phyloP scores from a whole-genome alignment of 2,113 vertebrate genomes.

The Cyanoliseus patagonus region DNA sequence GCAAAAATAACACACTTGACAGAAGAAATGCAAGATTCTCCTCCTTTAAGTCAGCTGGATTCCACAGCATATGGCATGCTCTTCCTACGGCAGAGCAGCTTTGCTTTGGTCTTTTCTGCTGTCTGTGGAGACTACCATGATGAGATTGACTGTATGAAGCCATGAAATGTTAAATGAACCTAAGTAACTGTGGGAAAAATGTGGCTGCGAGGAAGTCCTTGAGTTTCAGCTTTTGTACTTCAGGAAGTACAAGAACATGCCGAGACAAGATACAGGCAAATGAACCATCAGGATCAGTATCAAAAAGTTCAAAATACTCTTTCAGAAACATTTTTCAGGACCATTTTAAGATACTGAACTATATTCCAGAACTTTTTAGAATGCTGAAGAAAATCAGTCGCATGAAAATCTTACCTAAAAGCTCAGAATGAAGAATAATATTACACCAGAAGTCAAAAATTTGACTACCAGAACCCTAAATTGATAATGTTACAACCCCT shows the following conservation, averaged over 20 bases:
- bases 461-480: background rate
- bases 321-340: background rate
- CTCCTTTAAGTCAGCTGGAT: background rate
- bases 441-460: background rate
- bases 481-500: background rate
- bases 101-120: background rate
- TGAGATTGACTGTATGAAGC: background rate
- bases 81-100: background rate
- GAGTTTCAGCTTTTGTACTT: background rate
- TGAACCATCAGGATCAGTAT: background rate
- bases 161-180: background rate
- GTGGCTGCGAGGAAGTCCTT: background rate
- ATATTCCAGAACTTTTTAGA: background rate
- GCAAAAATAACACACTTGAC: background rate
- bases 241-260: background rate
- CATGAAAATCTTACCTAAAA: background rate
- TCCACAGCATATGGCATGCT: accelerated
- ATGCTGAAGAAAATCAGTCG: background rate
- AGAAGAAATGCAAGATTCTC: background rate
- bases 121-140: background rate
- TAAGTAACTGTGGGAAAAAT: background rate
- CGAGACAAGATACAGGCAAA: background rate
- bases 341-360: background rate
- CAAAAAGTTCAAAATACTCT: background rate
- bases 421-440: background rate